Evolutionary conservation across 2,888 invertebrate species (phyloP).

Genomic region (Lottia gigantea): DNA sequence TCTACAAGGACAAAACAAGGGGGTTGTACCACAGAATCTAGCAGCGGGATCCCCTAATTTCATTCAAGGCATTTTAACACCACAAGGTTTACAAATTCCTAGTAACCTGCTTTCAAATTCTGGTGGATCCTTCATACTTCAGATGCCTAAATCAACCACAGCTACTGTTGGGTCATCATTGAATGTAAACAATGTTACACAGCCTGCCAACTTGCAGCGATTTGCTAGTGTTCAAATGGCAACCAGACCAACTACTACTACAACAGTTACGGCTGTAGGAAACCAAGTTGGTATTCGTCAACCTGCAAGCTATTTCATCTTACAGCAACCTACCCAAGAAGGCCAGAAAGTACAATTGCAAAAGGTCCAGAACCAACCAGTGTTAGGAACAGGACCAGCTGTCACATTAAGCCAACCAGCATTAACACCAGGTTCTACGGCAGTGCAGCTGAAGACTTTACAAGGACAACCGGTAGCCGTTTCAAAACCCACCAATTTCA

Average conservation of each 20-base stretch:
- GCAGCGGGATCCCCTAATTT: conserved; percentile 37
- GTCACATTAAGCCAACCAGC: background rate
- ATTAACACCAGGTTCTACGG: background rate
- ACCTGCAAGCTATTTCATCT: background rate
- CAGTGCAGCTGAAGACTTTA: background rate
- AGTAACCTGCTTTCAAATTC: conserved; percentile 15
- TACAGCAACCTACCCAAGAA: background rate
- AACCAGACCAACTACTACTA: background rate
- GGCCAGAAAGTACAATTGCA: background rate
- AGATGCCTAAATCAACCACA: background rate
- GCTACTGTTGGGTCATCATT: background rate
- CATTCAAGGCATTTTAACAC: conserved; percentile 45
- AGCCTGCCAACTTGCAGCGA: background rate
- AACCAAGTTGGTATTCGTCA: background rate
- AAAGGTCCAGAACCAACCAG: background rate
- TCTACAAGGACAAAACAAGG: conserved; percentile 38
- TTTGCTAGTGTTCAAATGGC: background rate
- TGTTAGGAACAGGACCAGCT: background rate
- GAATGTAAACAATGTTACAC: background rate
- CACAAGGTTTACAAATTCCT: conserved; percentile 45
- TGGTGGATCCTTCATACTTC: conserved; percentile 10
- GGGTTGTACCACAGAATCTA: conserved; percentile 39
- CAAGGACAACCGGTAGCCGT: background rate
- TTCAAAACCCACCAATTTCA: background rate
- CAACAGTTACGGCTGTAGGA: background rate